Base-by-base conservation (phyloP, 2,888 invertebrate genomes). In the Salticus scenicus region DNA sequence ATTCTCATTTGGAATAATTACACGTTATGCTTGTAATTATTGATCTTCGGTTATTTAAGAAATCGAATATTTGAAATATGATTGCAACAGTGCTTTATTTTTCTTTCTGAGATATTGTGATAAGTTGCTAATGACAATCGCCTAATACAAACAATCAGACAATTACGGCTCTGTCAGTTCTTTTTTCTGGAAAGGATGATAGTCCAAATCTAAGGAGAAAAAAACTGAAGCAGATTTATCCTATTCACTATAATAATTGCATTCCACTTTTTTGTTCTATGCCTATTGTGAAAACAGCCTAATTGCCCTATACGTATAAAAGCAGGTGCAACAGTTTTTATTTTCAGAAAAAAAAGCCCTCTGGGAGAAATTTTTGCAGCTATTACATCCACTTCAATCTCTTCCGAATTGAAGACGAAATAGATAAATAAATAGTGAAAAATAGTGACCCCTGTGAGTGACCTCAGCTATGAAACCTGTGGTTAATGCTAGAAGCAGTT, bases 401-500 rank as follows among this genome's bases (percentile, higher is more conserved):
- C 70, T 70, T 33, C 33, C 37, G 20, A 57, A 63, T 51, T 31
- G 57, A 57, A 57, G 42, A 76, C 20, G 67, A 42, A 78, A 78
- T 71, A 24, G 41, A 42, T 31, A 41, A 69, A 33, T 20, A 72
- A 41, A 72, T 28, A 24, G 33, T 7, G 71, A 72, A 77, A 77
- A 72, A 77, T 70, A 73, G 42, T 41, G 67, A 72, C 57, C 71
- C 57, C 77, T 64, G 67, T 20, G 30, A 76, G n/a, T 73, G 83
- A 84, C 83, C 83, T 47, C n/a, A 37, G 30, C 27, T 7, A 27
- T 31, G 12, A 42, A 69, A 71, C 76, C 76, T 82, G 82, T 83
- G 76, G 83, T 77, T 84, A 72, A 42, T 77, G 67, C 83, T 84
- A 31, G 63, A 31, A 75, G 63, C 67, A 37, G 67, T 67, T 67